Conservation (phyloP, 35 echinoderm and acorn worm species). For the Heliocidaris erythrogramma region DNA sequence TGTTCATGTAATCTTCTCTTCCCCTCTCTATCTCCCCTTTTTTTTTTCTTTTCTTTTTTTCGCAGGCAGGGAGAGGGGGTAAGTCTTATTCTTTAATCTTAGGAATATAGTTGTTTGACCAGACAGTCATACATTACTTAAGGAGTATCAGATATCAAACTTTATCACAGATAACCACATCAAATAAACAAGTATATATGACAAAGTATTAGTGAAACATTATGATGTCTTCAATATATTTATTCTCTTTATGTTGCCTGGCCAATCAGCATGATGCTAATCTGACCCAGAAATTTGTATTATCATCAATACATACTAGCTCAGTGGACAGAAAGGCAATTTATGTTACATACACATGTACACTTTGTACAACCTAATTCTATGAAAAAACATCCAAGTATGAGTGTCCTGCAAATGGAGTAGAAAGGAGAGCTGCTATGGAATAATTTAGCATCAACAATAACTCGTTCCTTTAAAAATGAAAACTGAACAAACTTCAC, state of each 20-base stretch:
- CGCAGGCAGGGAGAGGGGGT: too few relatives aligned
- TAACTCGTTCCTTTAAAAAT: background rate
- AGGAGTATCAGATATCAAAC: too few relatives aligned
- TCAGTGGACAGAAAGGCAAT: slow-evolving; percentile 41
- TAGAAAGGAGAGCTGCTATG: slow-evolving; percentile 25
- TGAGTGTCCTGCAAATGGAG: background rate
- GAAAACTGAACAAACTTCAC: slow-evolving; percentile 9
- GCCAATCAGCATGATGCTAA: background rate
- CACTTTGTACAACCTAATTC: slow-evolving; percentile 29
- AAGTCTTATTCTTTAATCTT: too few relatives aligned
- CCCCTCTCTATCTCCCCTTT: too few relatives aligned
- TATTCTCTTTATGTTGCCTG: slow-evolving; percentile 32
- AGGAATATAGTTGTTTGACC: too few relatives aligned
- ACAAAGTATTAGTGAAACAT: background rate
- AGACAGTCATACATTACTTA: too few relatives aligned
- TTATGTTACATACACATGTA: slow-evolving; percentile 49
- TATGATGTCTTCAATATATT: slow-evolving; percentile 35
- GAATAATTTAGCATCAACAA: background rate
- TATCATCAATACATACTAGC: slow-evolving; percentile 39
- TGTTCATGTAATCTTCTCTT: too few relatives aligned
- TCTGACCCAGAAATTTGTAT: slow-evolving; percentile 32
- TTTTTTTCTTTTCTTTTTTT: too few relatives aligned
- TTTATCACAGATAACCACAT: background rate
- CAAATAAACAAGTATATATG: background rate
- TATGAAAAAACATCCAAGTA: background rate